These are phyloP conservation scores for Paramacrobiotus metropolitanus DNA, from an alignment of 1,140 invertebrate species.

Conservation along the genomic window DNA sequence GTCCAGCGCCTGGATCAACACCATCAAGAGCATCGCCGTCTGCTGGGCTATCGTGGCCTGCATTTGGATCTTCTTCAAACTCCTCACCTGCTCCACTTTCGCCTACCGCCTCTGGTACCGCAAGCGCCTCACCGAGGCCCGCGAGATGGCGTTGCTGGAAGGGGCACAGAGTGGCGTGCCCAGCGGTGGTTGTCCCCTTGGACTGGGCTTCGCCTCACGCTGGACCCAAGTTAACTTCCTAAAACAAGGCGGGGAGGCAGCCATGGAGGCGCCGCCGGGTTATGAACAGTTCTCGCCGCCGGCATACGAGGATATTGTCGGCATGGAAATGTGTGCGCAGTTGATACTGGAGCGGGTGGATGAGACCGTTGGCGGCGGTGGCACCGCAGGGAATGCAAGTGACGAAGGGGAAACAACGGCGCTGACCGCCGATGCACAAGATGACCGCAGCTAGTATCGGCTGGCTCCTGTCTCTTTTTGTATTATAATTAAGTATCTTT, in stretches of 20 bases:
- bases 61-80: neutral
- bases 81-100: neutral
- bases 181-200: neutral
- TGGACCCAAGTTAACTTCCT: neutral
- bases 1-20: neutral
- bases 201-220: too few species aligned
- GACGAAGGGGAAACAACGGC: too few species aligned
- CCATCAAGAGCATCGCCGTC: neutral
- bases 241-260: neutral
- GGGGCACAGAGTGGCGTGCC: neutral
- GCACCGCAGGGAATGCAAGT: too few species aligned
- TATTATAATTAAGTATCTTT: too few species aligned
- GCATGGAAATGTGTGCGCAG: too few species aligned
- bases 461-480: too few species aligned
- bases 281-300: neutral
- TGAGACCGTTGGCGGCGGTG: too few species aligned
- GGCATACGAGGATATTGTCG: neutral
- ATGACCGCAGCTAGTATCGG: too few species aligned
- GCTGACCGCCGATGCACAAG: too few species aligned
- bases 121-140: neutral
- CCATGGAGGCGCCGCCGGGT: neutral
- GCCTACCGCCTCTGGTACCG: neutral
- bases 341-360: too few species aligned
- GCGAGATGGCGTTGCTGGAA: neutral
- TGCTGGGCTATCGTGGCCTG: neutral